Base-by-base conservation (phyloP, 1,140 invertebrate species). In the Adoxophyes honmai region DNA sequence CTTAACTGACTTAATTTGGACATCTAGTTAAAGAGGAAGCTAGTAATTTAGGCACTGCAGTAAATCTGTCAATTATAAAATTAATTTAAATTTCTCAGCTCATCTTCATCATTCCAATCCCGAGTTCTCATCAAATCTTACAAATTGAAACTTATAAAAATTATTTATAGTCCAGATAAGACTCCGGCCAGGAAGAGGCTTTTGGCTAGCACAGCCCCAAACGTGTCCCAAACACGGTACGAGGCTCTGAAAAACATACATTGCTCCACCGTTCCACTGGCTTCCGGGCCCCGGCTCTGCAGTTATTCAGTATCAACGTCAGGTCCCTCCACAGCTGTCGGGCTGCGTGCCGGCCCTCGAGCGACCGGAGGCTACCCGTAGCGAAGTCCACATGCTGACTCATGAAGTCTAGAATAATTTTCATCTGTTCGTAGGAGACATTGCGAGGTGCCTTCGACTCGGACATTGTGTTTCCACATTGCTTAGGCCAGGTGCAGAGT, bases 381-480 rank as follows among this genome's bases (percentile, higher is more conserved):
- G 79, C 79, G 14, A 85, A 78, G 10, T 81, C 74, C 18, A 71
- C 59, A 48, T 85, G 79, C 57, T 79, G 78, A 1, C 64, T 69
- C 78, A 82, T 82, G 44, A 80, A 85, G 28, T 82, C 79, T 34
- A 85, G 62, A 33, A 82, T 60, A n/a, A 60, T 38, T 55, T 81
- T 82, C 11, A 77, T 54, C 60, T 85, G 78, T 4, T 81, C 81
- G n/a, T 72, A 73, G 0, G 74, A 70, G n/a, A 82, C 75, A 16
- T 73, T 67, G 4, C 72, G 70, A 8, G 68, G 59, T 13, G 54
- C 53, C 16, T 44, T 37, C 6, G 21, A 28, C 21, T 3, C 21
- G 21, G 21, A 28, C 21, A 28, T 28, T 6, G 21, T 28, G 21
- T 28, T 28, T 28, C 21, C 21, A 28, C 8, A 44, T 62, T 35